phyloP scores from a whole-genome alignment of 1,140 invertebrate genomes.

The Caenorhabditis inopinata region DNA sequence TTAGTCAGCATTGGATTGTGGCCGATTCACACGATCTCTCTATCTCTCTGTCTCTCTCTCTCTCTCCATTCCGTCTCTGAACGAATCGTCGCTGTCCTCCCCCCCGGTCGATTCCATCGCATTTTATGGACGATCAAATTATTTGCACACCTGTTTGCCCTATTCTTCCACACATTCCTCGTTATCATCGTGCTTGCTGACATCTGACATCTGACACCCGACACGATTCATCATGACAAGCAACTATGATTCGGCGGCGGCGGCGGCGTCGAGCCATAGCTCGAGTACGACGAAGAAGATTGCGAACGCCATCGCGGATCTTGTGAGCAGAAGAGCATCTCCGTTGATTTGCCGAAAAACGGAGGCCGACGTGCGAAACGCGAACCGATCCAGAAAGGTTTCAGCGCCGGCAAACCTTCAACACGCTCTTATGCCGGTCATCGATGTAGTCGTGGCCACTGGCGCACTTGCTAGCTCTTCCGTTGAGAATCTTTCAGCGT shows the following conservation, averaged over 20 bases:
- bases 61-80: not conserved
- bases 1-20: too few relatives aligned
- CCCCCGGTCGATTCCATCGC: not conserved
- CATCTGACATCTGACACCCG: too few relatives aligned
- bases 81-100: too few relatives aligned
- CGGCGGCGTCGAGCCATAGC: not conserved
- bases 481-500: not conserved
- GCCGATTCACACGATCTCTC: not conserved
- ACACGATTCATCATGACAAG: not conserved
- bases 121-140: not conserved
- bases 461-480: constrained; percentile 19
- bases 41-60: not conserved
- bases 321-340: not conserved
- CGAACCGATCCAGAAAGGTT: not conserved
- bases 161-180: not conserved
- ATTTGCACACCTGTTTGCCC: constrained; percentile 25
- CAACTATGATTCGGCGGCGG: not conserved
- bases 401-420: not conserved
- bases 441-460: constrained; percentile 1
- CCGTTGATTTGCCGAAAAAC: constrained; percentile 5
- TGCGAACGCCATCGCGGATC: constrained; percentile 3
- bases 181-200: not conserved
- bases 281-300: not conserved
- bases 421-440: not conserved
- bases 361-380: not conserved